Evolutionary conservation across 2,797 vertebrate genomes (phyloP), one percentile per base, ranked within the genome.

Genomic region (Anabacerthia variegaticeps): DNA sequence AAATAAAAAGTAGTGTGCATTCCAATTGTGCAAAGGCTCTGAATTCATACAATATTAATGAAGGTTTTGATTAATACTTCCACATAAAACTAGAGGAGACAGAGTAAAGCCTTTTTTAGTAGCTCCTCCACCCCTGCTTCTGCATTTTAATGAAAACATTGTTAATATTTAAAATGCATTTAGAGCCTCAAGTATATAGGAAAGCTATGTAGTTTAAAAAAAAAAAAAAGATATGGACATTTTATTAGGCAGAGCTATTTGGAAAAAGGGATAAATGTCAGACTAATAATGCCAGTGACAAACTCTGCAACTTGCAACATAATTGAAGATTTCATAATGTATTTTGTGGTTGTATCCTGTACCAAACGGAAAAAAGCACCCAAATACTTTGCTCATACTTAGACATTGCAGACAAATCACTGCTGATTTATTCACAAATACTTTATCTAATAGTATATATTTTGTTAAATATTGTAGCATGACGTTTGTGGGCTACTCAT

Each of bases 101-200:
- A 97, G 65, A 97, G 46, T 84, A 92, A 90, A 88, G 48, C 79
- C 36, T 77, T 83, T 96, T 92, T 71, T 93, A 91, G 96, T 96
- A 94, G 71, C 56, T 93, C 82, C n/a, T 13, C 52, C 66, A 54
- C 69, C 85, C 63, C 63, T 91, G 39, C 89, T 95, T 95, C 92
- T 97, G 95, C 88, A 97, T 97, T 95, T 97, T 96, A 97, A 95
- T 96, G 92, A 97, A 95, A 95, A 32, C 24, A 73, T 91, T 94
- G 75, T 97, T 97, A 97, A 97, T 97, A 97, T 97, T 98, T 97
- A 96, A 98, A 96, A 81, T 84, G 62, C 85, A 87, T 96, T 96
- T 96, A 93, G 97, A 97, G 63, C 61, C 88, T 81, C 83, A 46
- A 86, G 88, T 88, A 79, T 85, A 84, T 78, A 92, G 49, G 82